Percentiles rank a stretch among this genome's conserved stretches.
Evolutionary conservation across 2,113 vertebrate genomes (phyloP).

Genomic region (Esox niger): DNA sequence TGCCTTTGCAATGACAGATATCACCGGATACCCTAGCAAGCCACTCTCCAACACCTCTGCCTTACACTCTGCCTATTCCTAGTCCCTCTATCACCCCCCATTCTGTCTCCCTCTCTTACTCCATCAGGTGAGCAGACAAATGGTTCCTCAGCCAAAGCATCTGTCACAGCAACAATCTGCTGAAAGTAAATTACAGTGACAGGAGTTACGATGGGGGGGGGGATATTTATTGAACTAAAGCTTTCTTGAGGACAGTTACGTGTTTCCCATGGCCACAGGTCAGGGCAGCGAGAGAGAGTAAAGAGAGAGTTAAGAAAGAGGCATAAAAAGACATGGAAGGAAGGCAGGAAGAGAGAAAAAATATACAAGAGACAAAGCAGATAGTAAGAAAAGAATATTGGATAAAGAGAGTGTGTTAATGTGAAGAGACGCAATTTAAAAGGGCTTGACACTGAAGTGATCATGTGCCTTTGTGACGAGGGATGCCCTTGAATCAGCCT

Average conservation of each 20-base stretch:
- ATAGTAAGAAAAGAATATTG: neutral
- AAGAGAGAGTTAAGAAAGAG: neutral
- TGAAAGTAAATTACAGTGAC: slow-evolving; percentile 46
- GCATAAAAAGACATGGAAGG: neutral
- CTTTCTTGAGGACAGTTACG: slow-evolving; percentile 35
- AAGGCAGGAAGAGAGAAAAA: slow-evolving; percentile 4
- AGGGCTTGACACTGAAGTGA: slow-evolving; percentile 46
- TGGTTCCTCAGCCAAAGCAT: slow-evolving; percentile 53
- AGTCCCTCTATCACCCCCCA: slow-evolving; percentile 19
- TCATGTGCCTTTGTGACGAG: slow-evolving; percentile 9
- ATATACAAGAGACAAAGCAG: neutral
- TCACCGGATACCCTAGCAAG: slow-evolving; percentile 52
- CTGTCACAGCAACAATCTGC: slow-evolving; percentile 59
- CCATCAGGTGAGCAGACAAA: slow-evolving; percentile 54
- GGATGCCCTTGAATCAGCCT: no score
- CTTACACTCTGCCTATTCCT: slow-evolving; percentile 16
- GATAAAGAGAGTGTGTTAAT: neutral
- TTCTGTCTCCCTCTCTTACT: slow-evolving; percentile 24
- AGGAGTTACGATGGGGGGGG: slow-evolving; percentile 30
- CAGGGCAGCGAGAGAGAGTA: neutral
- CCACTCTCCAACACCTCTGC: slow-evolving; percentile 39
- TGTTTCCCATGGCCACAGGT: slow-evolving; percentile 1
- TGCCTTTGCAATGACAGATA: slow-evolving; percentile 37
- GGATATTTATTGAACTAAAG: slow-evolving; percentile 47
- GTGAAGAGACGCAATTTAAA: neutral